Percentiles rank a stretch among this genome's conserved stretches.
Evolutionary conservation across 1,140 invertebrate species (phyloP).

Genomic region (Ooceraea biroi): DNA sequence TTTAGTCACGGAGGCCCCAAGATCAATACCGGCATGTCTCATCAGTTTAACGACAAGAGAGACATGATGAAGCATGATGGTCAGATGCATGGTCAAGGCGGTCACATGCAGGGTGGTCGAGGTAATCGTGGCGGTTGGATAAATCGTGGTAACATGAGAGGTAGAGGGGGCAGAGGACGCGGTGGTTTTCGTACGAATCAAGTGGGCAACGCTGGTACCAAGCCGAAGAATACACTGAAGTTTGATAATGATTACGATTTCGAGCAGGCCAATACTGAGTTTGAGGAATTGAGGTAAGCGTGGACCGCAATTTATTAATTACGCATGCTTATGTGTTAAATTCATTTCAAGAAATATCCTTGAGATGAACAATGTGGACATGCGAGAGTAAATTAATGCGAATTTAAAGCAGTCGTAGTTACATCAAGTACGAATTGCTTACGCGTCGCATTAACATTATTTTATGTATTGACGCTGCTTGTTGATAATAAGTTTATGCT

Average conservation of each 20-base stretch:
- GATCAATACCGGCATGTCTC: conserved; percentile 80
- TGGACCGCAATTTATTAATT: not conserved
- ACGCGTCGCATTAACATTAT: conserved; percentile 77
- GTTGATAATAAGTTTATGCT: not conserved
- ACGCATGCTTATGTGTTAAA: conserved; percentile 77
- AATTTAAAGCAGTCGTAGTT: conserved; percentile 72
- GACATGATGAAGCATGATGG: conserved; percentile 77
- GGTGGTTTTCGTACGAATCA: conserved; percentile 81
- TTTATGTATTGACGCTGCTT: conserved; percentile 5
- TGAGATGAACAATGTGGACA: conserved; percentile 79
- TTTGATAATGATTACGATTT: conserved; percentile 99
- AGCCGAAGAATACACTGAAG: conserved; percentile 92
- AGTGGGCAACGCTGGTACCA: conserved; percentile 78
- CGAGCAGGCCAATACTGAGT: conserved; percentile 98
- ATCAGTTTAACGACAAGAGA: conserved; percentile 83
- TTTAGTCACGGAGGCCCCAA: conserved; percentile 79
- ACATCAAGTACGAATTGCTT: conserved; percentile 60
- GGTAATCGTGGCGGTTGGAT: conserved; percentile 86
- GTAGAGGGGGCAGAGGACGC: conserved; percentile 82
- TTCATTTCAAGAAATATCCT: conserved; percentile 72
- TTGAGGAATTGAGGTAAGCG: conserved; percentile 93
- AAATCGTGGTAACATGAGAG: conserved; percentile 82
- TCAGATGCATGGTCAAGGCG: conserved; percentile 77
- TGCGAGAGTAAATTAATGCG: conserved; percentile 77
- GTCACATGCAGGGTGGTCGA: conserved; percentile 82